These are phyloP conservation scores for Sycophaga agraensis DNA, from an alignment of 1,140 invertebrate species.

Conservation along the genomic window DNA sequence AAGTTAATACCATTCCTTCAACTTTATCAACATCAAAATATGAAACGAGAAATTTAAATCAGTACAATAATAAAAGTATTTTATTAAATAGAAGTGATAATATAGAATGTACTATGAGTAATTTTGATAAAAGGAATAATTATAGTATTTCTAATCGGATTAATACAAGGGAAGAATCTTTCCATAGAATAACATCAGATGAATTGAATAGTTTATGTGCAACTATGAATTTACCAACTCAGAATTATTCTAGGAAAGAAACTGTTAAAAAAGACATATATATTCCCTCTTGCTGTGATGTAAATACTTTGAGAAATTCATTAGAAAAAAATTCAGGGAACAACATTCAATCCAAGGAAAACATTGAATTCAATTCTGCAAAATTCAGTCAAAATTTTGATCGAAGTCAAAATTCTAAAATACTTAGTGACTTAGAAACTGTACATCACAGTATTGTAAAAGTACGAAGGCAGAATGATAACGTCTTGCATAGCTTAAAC, in stretches of 20 bases:
- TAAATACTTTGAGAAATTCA: conserved; percentile 11
- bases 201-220: conserved; percentile 29
- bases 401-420: background rate
- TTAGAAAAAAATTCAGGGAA: conserved; percentile 11
- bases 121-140: conserved; percentile 6
- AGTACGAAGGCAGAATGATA: no score
- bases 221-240: conserved; percentile 26
- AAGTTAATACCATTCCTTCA: conserved; percentile 5
- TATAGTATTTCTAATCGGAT: conserved; percentile 3
- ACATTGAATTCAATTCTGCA: background rate
- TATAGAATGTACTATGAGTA: background rate
- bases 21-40: background rate
- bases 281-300: conserved; percentile 4
- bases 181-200: conserved; percentile 25
- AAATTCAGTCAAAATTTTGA: background rate
- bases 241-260: conserved; percentile 1
- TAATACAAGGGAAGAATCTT: conserved; percentile 6
- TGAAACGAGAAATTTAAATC: conserved; percentile 1
- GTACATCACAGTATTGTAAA: no score
- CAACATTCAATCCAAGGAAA: background rate
- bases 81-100: background rate
- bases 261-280: background rate
- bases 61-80: background rate
- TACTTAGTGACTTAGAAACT: background rate
- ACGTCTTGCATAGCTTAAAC: no score